Evolutionary conservation across 1,140 invertebrate genomes (phyloP), one percentile per base, ranked within the genome.

Genomic region (Solenopsis fugax): DNA sequence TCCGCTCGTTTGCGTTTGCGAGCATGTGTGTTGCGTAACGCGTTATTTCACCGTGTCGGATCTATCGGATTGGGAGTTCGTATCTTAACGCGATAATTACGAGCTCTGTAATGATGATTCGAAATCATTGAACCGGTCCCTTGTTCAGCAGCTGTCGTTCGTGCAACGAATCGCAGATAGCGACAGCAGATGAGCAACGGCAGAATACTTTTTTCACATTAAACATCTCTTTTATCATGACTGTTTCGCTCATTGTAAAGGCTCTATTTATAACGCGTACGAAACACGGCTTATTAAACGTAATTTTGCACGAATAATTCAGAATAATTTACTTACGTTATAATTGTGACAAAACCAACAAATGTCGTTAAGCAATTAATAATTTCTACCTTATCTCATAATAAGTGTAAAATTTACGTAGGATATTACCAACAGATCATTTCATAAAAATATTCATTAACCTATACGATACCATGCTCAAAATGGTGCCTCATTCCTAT

Each of bases 21-120:
- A 71, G 37, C 18, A 24, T 48, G 24, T 16, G 65, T 16, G 50
- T 81, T 81, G 65, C 78, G 37, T 58, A 81, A 81, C 21, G 16
- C 45, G 77, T 45, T 67, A 50, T 72, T 72, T 72, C 52, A 16
- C 16, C 50, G 21, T 56, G 21, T 81, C 16, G 21, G 16, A 45
- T 72, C 24, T n/a, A 34, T 29, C 50, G 21, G 64, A 69, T 80
- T 54, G 77, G 34, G 48, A 34, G 29, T 29, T 29, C 37, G 50
- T 18, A 45, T 84, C 56, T 76, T 84, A 24, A 56, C 41, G n/a
- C 71, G 81, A 69, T 81, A 81, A 81, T 81, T 72, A 71, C 76
- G 76, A 34, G 29, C 58, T 52, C n/a, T 65, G n/a, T 41, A 69
- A 54, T 18, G 65, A 72, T n/a, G 16, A 81, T 72, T 72, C 67